Percentiles rank a stretch among this genome's conserved stretches.
phyloP scores from a whole-genome alignment of 2,113 vertebrate genomes.

The Panthera uncia region DNA sequence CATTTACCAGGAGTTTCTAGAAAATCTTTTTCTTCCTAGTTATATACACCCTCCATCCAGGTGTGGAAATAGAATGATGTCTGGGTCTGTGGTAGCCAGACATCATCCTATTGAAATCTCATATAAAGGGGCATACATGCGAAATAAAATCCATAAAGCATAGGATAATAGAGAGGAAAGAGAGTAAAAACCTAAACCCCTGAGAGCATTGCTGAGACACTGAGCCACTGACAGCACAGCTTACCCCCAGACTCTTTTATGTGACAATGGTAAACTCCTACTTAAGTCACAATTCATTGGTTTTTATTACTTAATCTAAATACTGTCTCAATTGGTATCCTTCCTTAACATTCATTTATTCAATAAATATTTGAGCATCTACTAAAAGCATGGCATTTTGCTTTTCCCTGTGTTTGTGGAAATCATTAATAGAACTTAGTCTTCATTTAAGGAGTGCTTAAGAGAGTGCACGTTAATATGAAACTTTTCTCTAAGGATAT shows the following conservation, averaged over 20 bases:
- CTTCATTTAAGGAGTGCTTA: background rate
- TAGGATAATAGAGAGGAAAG: background rate
- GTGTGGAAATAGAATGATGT: background rate
- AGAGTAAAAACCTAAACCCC: background rate
- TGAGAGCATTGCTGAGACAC: background rate
- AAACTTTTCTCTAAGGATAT: conserved; percentile 11
- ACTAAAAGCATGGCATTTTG: background rate
- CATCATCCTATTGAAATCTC: background rate
- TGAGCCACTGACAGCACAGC: background rate
- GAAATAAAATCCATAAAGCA: background rate
- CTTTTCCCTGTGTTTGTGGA: background rate
- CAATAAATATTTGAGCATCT: conserved; percentile 41
- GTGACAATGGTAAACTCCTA: background rate
- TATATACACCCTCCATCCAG: background rate
- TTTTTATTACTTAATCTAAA: conserved; percentile 34
- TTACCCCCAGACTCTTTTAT: background rate
- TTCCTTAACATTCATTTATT: conserved; percentile 43
- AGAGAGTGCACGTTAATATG: background rate
- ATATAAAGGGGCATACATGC: background rate
- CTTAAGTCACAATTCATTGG: background rate
- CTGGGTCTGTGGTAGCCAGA: background rate
- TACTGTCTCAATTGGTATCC: background rate
- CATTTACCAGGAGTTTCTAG: background rate
- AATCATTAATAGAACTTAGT: background rate
- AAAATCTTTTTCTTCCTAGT: background rate